phyloP scores from a whole-genome alignment of 2,888 invertebrate species.

The Mesorhabditis spiculigera region DNA sequence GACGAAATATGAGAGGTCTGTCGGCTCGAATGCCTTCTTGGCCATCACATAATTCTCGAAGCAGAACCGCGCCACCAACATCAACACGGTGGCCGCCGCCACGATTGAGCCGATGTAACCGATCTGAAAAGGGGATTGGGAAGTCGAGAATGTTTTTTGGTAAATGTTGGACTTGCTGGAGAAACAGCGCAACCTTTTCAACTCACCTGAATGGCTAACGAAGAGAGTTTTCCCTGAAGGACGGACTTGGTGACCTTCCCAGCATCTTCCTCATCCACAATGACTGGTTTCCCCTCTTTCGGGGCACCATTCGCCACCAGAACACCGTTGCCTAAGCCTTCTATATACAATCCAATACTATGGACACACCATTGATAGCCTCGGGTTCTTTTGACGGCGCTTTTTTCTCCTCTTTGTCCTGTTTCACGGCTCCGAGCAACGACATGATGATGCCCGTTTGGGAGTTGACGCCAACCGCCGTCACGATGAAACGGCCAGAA shows the following conservation, averaged over 20 bases:
- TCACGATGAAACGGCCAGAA: conserved; percentile 68
- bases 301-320: conserved; percentile 22
- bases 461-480: conserved; percentile 95
- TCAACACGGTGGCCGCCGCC: conserved; percentile 91
- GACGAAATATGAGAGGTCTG: conserved; percentile 78
- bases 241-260: conserved; percentile 44
- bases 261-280: conserved; percentile 20
- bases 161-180: background rate
- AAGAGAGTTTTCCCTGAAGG: conserved; percentile 54
- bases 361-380: conserved; percentile 6
- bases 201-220: conserved; percentile 43
- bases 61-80: conserved; percentile 90
- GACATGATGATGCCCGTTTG: conserved; percentile 99
- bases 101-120: conserved; percentile 73
- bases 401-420: conserved; percentile 32
- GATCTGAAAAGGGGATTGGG: conserved; percentile 40
- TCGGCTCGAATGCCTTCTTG: conserved; percentile 30
- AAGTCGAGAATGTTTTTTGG: no score
- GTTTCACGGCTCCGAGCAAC: conserved; percentile 76
- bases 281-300: conserved; percentile 12
- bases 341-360: background rate
- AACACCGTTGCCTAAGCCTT: conserved; percentile 8
- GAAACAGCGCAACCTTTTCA: background rate
- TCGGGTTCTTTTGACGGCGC: conserved; percentile 17
- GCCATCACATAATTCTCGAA: conserved; percentile 73